Evolutionary conservation across 2,113 vertebrate genomes (phyloP).

Genomic region (Arvicanthis niloticus): DNA sequence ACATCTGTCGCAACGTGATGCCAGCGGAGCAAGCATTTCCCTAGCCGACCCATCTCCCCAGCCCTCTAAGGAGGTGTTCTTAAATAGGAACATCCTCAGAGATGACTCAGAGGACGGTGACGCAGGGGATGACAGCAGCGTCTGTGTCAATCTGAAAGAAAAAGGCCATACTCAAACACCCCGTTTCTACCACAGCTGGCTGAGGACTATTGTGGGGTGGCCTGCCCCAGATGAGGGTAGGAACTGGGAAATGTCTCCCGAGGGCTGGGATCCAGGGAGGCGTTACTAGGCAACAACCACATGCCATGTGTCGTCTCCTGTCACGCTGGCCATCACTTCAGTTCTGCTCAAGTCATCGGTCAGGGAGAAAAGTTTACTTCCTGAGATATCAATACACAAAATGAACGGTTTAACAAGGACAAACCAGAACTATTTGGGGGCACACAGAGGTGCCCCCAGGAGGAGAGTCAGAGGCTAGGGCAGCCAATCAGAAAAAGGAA

Average conservation of each 20-base stretch:
- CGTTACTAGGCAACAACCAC: not conserved
- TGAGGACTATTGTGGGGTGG: not conserved
- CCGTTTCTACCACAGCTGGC: not conserved
- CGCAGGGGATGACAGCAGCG: not conserved
- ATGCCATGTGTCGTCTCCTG: not conserved
- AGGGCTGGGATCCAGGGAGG: not conserved
- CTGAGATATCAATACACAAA: not conserved
- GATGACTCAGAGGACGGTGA: rapidly evolving
- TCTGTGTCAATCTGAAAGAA: not conserved
- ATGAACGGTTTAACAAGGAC: not conserved
- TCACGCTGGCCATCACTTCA: not conserved
- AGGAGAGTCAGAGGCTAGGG: not conserved
- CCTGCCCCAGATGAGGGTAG: rapidly evolving
- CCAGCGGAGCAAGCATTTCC: not conserved
- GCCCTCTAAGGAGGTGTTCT: not conserved
- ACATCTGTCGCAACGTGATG: not conserved
- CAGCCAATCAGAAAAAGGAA: not conserved
- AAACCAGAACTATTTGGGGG: not conserved
- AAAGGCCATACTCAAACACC: not conserved
- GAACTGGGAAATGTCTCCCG: not conserved
- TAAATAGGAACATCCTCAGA: not conserved
- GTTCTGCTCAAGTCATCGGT: no score
- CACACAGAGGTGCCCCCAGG: not conserved
- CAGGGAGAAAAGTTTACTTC: not conserved
- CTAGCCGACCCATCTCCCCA: not conserved